Conservation (phyloP, 2,113 vertebrate genomes). For the Perognathus longimembris region DNA sequence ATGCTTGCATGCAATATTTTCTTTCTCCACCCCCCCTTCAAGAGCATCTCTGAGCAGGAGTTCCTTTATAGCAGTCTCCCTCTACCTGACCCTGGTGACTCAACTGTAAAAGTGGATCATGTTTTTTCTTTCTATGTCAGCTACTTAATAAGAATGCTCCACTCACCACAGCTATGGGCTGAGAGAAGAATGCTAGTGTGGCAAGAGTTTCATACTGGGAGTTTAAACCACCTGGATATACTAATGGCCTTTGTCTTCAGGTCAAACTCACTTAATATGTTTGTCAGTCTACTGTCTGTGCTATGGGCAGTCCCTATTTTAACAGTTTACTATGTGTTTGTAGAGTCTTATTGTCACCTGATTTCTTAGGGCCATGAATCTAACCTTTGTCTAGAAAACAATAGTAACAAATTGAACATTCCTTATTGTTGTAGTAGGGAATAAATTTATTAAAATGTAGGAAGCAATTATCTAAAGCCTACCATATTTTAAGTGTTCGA, state of each 20-base stretch:
- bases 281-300: too few relatives aligned
- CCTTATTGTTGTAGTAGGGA: background rate
- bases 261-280: too few relatives aligned
- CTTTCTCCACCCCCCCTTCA: background rate
- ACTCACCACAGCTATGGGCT: background rate
- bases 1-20: background rate
- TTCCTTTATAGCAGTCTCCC: background rate
- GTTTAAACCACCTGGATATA: background rate
- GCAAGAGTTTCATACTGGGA: background rate
- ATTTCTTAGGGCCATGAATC: slow-evolving; percentile 16
- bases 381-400: background rate
- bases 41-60: background rate
- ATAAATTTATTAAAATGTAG: background rate
- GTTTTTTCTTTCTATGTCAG: background rate
- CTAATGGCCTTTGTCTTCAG: background rate
- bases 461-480: background rate
- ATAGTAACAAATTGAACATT: background rate
- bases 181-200: background rate
- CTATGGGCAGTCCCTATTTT: background rate
- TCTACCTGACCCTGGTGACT: background rate
- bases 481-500: background rate
- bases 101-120: background rate
- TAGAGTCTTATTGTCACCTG: slow-evolving; percentile 2
- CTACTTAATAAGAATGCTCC: background rate
- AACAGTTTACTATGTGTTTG: background rate